Evolutionary conservation across 2,888 invertebrate genomes (phyloP).

Genomic region (Xestia sexstrigata): DNA sequence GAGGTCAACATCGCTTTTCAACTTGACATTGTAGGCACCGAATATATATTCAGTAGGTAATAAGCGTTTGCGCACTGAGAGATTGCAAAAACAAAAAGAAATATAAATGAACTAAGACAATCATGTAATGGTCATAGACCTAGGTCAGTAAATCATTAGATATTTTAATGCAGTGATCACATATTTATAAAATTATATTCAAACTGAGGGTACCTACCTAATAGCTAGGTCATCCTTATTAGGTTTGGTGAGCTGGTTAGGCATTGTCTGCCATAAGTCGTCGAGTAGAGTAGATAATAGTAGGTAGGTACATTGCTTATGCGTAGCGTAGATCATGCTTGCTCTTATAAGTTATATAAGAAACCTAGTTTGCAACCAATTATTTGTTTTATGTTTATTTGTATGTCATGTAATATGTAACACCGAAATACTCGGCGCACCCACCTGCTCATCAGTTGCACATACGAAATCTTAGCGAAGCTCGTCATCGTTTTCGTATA

Average conservation of each 20-base stretch:
- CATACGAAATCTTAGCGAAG: constrained; percentile 46
- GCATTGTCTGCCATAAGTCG: not conserved
- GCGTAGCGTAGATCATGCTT: constrained; percentile 21
- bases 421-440: constrained; percentile 40
- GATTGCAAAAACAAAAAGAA: constrained; percentile 34
- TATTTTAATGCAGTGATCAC: not conserved
- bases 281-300: not conserved
- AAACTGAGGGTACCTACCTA: too few species aligned
- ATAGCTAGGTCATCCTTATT: not conserved
- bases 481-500: constrained; percentile 66
- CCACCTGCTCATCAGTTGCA: constrained; percentile 41
- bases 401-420: constrained; percentile 30
- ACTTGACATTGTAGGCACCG: constrained; percentile 75
- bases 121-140: not conserved
- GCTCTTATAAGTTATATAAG: constrained; percentile 30
- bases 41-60: constrained; percentile 62
- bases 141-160: constrained; percentile 9
- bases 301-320: not conserved
- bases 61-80: constrained; percentile 20
- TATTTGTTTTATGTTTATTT: constrained; percentile 43
- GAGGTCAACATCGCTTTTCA: constrained; percentile 72
- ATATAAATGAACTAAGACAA: not conserved
- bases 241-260: not conserved
- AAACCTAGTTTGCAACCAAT: constrained; percentile 27
- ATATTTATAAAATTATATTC: not conserved